Evolutionary conservation across 2,113 vertebrate species (phyloP).

Genomic region (Scolopax mira): DNA sequence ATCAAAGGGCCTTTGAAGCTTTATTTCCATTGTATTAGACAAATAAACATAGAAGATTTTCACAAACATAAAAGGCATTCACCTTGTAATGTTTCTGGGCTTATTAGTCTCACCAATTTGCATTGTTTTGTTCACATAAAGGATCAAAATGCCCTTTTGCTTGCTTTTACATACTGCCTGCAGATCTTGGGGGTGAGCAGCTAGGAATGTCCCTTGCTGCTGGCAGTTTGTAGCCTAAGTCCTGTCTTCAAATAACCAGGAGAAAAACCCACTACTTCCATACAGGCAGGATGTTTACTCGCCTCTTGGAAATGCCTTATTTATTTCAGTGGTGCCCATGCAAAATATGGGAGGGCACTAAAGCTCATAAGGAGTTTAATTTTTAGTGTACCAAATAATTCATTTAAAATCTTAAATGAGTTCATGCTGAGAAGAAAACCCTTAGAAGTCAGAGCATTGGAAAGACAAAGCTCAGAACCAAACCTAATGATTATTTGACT

Average conservation of each 20-base stretch:
- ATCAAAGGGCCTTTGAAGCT: slow-evolving; percentile 56
- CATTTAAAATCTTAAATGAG: slow-evolving; percentile 59
- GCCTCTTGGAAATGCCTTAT: background rate
- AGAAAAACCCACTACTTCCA: background rate
- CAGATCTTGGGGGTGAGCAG: background rate
- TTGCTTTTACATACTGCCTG: background rate
- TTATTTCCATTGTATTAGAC: slow-evolving; percentile 51
- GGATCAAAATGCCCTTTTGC: slow-evolving; percentile 63
- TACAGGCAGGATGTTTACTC: background rate
- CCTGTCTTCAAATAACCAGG: background rate
- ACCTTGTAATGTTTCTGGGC: slow-evolving; percentile 47
- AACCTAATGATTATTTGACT: slow-evolving; percentile 29
- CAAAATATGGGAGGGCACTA: background rate
- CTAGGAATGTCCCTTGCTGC: background rate
- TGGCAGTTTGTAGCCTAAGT: background rate
- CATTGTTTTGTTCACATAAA: slow-evolving; percentile 66
- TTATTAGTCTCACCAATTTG: slow-evolving; percentile 53
- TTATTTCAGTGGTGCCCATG: background rate
- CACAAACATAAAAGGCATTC: slow-evolving; percentile 44
- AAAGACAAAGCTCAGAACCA: background rate
- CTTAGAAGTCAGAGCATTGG: background rate
- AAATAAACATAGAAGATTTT: slow-evolving; percentile 49
- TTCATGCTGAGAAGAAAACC: slow-evolving; percentile 54
- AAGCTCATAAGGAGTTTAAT: slow-evolving; percentile 22
- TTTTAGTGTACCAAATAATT: slow-evolving; percentile 36